Conservation (phyloP, 2,113 vertebrate species). For the Aplodontia rufa region DNA sequence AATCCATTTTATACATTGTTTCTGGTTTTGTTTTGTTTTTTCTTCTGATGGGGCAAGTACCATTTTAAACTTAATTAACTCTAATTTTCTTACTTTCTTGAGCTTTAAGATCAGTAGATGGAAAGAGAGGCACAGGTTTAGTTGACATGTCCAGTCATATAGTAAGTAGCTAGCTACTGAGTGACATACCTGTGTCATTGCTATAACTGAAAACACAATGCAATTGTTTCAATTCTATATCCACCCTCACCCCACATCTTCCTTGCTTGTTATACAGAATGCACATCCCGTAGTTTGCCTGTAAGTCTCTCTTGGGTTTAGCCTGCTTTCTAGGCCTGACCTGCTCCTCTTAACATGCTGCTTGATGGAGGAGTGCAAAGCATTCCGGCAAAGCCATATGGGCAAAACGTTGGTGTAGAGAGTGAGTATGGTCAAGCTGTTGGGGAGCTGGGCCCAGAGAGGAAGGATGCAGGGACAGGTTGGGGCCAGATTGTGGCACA, state of each 20-base stretch:
- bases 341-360: neutral
- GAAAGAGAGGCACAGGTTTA: neutral
- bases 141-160: neutral
- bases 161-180: neutral
- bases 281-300: neutral
- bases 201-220: neutral
- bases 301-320: neutral
- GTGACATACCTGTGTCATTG: neutral
- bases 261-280: neutral
- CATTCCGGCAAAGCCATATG: neutral
- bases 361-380: neutral
- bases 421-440: neutral
- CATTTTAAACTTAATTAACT: neutral
- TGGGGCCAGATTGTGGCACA: accelerated
- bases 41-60: neutral
- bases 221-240: neutral
- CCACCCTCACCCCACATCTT: neutral
- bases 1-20: neutral
- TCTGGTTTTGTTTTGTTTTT: too few relatives aligned
- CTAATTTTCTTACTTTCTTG: neutral
- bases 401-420: neutral
- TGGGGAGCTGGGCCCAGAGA: too few relatives aligned
- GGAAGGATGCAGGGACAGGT: neutral
- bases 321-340: neutral
- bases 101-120: neutral